These are phyloP conservation scores for Chaenogobius annularis DNA, from an alignment of 2,113 vertebrate genomes.

Conservation along the genomic window DNA sequence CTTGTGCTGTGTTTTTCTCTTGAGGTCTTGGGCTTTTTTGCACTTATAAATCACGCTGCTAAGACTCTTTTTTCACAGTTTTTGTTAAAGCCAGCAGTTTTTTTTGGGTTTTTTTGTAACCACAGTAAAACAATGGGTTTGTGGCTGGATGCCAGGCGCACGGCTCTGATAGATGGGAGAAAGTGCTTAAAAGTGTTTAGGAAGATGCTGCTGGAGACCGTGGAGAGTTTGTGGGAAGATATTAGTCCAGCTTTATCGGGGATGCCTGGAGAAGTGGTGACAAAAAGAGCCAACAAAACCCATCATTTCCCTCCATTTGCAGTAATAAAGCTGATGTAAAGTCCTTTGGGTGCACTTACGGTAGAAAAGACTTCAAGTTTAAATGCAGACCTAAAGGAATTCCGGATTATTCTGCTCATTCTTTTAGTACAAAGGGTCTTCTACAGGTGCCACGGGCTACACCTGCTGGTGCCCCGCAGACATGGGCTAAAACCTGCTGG, in stretches of 20 bases:
- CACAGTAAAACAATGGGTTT: slow-evolving; percentile 41
- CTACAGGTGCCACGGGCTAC: too few species aligned
- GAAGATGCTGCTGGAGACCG: slow-evolving; percentile 9
- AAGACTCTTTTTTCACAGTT: slow-evolving; percentile 23
- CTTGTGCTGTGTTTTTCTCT: slow-evolving; percentile 22
- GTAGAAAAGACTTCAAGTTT: too few species aligned
- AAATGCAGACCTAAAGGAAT: neutral
- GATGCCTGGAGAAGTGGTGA: slow-evolving; percentile 26
- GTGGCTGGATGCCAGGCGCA: slow-evolving; percentile 18
- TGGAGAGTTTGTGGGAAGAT: slow-evolving; percentile 12
- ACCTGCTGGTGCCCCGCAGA: too few species aligned
- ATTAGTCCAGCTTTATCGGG: slow-evolving; percentile 44
- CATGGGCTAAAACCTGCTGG: too few species aligned
- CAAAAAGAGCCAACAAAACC: neutral
- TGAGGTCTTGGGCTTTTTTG: slow-evolving; percentile 34
- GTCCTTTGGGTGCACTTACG: slow-evolving; percentile 1
- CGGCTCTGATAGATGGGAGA: neutral
- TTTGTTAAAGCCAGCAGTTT: slow-evolving; percentile 10
- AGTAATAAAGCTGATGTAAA: slow-evolving; percentile 4
- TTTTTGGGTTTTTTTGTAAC: too few species aligned
- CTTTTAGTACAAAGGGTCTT: neutral
- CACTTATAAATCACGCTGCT: slow-evolving; percentile 43
- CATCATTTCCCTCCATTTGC: neutral
- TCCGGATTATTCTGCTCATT: neutral
- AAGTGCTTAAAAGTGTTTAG: slow-evolving; percentile 20